phyloP scores from a whole-genome alignment of 1,140 invertebrate species.

The Pogonomyrmex barbatus region DNA sequence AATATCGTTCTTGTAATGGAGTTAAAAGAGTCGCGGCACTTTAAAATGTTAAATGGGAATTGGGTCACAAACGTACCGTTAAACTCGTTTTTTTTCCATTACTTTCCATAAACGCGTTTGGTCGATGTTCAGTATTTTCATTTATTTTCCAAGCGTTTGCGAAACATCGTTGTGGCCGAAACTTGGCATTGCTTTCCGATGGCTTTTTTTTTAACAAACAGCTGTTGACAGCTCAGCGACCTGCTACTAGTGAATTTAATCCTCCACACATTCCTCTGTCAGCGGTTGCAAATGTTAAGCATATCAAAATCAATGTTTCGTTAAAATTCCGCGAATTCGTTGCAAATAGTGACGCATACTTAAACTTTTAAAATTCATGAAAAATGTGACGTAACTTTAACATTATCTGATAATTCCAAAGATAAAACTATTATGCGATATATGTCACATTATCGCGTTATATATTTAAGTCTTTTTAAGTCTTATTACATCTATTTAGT shows the following conservation, averaged over 20 bases:
- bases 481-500: background rate
- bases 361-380: background rate
- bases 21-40: constrained; percentile 48
- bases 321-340: background rate
- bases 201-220: constrained; percentile 12
- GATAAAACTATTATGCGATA: background rate
- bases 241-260: constrained; percentile 41
- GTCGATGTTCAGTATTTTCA: constrained; percentile 52
- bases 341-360: background rate
- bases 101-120: constrained; percentile 29
- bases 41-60: constrained; percentile 60
- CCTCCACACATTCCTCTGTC: constrained; percentile 10
- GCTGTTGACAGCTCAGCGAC: constrained; percentile 39
- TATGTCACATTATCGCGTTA: background rate
- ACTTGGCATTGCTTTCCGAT: constrained; percentile 50
- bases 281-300: constrained; percentile 9
- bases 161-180: constrained; percentile 35
- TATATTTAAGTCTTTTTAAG: background rate
- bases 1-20: constrained; percentile 53
- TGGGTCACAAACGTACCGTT: constrained; percentile 52
- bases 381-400: background rate
- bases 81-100: constrained; percentile 57
- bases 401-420: background rate
- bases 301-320: constrained; percentile 33
- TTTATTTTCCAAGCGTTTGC: constrained; percentile 47